Percentiles rank a stretch among this genome's conserved stretches.
phyloP scores from a whole-genome alignment of 2,797 vertebrate genomes.

The Ctenopoma kingsleyae region DNA sequence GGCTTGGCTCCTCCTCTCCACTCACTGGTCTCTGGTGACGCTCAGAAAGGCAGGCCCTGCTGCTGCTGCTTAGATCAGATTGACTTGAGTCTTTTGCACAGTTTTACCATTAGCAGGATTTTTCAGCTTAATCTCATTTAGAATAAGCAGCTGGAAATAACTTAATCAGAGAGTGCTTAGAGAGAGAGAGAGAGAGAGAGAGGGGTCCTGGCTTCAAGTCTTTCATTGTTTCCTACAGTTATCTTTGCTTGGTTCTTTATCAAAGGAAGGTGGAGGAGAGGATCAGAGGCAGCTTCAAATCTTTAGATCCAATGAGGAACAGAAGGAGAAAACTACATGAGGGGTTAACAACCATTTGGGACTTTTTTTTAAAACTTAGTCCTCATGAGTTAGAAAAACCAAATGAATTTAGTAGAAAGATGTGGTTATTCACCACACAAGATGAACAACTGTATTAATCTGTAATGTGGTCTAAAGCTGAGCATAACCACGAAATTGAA shows the following conservation, averaged over 20 bases:
- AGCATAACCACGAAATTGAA: not conserved
- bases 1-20: constrained; percentile 46
- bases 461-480: not conserved
- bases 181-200: constrained; percentile 25
- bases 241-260: constrained; percentile 61
- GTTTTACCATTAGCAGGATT: constrained; percentile 55
- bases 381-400: constrained; percentile 6
- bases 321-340: constrained; percentile 46
- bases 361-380: constrained; percentile 5
- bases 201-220: constrained; percentile 53
- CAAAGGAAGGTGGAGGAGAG: constrained; percentile 46
- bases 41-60: constrained; percentile 57
- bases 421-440: constrained; percentile 17
- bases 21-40: constrained; percentile 56
- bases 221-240: constrained; percentile 73
- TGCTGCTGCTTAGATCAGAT: constrained; percentile 67
- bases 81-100: constrained; percentile 44
- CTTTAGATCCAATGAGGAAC: constrained; percentile 42
- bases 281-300: constrained; percentile 39
- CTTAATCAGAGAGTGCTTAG: constrained; percentile 32
- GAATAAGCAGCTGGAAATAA: constrained; percentile 66
- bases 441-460: constrained; percentile 9
- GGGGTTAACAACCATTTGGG: constrained; percentile 11
- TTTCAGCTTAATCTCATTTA: constrained; percentile 61
- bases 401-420: constrained; percentile 10